Evolutionary conservation across 2,888 invertebrate species (phyloP).

Genomic region (Drosophila nr. medialis): DNA sequence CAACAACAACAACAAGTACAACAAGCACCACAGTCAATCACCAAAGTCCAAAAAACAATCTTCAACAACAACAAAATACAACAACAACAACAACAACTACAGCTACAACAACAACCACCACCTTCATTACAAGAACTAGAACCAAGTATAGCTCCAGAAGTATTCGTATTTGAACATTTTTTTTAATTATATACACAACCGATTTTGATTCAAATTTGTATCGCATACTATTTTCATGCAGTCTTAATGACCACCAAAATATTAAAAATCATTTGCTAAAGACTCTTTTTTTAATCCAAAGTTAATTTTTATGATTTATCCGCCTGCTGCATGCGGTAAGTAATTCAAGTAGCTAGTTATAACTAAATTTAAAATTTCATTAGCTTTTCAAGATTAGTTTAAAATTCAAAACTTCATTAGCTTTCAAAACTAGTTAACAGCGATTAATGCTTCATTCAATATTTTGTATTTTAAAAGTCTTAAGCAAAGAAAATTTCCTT

Average conservation of each 20-base stretch:
- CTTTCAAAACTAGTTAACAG: not conserved
- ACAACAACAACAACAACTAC: conserved; percentile 27
- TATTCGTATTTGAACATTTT: conserved; percentile 14
- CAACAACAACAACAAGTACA: conserved; percentile 55
- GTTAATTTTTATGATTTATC: not conserved
- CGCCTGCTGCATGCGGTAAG: conserved; percentile 72
- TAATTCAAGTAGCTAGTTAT: conserved; percentile 40
- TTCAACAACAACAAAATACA: conserved; percentile 41
- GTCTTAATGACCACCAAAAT: not conserved
- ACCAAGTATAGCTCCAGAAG: conserved; percentile 35
- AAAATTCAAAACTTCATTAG: not conserved
- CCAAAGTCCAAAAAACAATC: conserved; percentile 30
- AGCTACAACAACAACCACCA: conserved; percentile 25
- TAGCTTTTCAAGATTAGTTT: not conserved
- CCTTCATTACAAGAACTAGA: conserved; percentile 51
- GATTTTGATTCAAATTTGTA: not conserved
- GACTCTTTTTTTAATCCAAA: conserved; percentile 16
- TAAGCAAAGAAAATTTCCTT: not conserved
- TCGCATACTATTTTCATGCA: not conserved
- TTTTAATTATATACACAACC: not conserved
- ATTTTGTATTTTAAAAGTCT: no score
- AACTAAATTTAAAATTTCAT: no score
- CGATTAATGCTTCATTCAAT: not conserved
- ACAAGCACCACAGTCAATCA: conserved; percentile 48
- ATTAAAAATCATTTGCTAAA: conserved; percentile 5